Conservation (phyloP, 1,140 invertebrate species). For the Manduca sexta region DNA sequence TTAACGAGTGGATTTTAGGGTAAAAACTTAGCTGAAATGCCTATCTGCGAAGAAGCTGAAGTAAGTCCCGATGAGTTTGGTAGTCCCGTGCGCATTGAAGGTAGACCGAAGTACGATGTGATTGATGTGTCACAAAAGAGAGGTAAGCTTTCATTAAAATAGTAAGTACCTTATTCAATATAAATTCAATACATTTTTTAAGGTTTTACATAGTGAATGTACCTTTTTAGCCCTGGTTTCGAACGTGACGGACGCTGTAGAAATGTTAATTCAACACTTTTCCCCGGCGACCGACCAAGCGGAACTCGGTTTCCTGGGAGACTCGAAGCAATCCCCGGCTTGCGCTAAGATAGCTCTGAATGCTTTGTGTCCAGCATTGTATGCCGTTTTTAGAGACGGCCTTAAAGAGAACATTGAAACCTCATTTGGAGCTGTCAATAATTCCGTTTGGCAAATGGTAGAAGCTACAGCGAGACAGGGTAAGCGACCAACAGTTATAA, state of each 20-base stretch:
- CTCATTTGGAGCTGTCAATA: constrained; percentile 88
- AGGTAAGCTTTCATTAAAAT: constrained; percentile 34
- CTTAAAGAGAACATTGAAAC: constrained; percentile 87
- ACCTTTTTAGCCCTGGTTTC: constrained; percentile 75
- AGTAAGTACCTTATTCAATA: not conserved
- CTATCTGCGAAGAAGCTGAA: constrained; percentile 77
- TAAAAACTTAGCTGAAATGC: constrained; percentile 75
- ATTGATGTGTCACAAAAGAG: constrained; percentile 71
- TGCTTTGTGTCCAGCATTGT: constrained; percentile 87
- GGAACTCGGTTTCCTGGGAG: constrained; percentile 73
- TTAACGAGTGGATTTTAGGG: constrained; percentile 46
- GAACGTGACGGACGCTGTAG: constrained; percentile 79
- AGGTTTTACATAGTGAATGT: constrained; percentile 3
- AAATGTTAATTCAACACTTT: constrained; percentile 77
- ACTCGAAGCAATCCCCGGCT: constrained; percentile 74
- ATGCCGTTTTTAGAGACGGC: constrained; percentile 87
- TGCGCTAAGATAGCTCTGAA: constrained; percentile 82
- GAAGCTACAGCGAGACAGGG: constrained; percentile 92
- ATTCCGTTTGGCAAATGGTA: constrained; percentile 92
- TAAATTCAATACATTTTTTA: not conserved
- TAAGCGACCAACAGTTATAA: constrained; percentile 12
- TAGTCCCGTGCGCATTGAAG: constrained; percentile 65
- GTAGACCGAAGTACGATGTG: constrained; percentile 58
- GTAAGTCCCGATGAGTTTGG: constrained; percentile 74
- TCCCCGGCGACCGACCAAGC: constrained; percentile 72